Percentiles rank a stretch among this genome's conserved stretches.
Evolutionary conservation across 1,140 invertebrate genomes (phyloP).

Genomic region (Leptinotarsa defecta): DNA sequence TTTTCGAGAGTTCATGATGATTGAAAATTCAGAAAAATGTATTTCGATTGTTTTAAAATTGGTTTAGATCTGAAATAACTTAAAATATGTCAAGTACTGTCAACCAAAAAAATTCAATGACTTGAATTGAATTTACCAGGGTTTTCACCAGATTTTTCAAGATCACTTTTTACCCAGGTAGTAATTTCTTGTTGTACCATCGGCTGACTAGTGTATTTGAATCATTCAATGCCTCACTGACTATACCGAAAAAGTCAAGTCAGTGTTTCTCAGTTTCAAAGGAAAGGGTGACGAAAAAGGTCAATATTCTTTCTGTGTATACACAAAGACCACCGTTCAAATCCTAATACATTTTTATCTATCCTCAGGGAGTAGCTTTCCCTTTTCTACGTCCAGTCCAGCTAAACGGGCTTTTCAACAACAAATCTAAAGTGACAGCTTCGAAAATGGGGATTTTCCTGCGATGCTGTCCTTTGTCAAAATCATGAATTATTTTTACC

Average conservation of each 20-base stretch:
- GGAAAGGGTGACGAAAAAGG: constrained; percentile 10
- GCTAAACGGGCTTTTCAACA: constrained; percentile 27
- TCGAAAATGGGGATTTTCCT: constrained; percentile 34
- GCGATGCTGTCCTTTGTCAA: constrained; percentile 35
- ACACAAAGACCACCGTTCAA: constrained; percentile 26
- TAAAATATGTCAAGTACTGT: no score
- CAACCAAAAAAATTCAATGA: no score
- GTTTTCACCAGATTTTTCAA: no score
- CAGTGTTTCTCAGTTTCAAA: constrained; percentile 10
- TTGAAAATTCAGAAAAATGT: no score
- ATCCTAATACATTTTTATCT: constrained; percentile 39
- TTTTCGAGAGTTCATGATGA: no score
- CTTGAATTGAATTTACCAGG: no score
- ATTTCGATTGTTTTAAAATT: no score
- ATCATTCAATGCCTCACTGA: not conserved
- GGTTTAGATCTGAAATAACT: no score
- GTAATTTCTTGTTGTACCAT: no score
- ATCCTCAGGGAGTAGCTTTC: constrained; percentile 38
- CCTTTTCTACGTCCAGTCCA: constrained; percentile 32
- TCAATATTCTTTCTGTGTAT: constrained; percentile 14
- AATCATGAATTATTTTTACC: constrained; percentile 10
- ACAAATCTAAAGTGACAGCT: constrained; percentile 42
- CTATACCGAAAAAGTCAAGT: not conserved
- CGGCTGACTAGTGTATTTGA: not conserved
- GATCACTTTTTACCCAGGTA: no score